A percentile compares a stretch with the other conserved stretches of the same genome.
phyloP scores from a whole-genome alignment of 2,888 invertebrate genomes.

The Uropetala carovei region DNA sequence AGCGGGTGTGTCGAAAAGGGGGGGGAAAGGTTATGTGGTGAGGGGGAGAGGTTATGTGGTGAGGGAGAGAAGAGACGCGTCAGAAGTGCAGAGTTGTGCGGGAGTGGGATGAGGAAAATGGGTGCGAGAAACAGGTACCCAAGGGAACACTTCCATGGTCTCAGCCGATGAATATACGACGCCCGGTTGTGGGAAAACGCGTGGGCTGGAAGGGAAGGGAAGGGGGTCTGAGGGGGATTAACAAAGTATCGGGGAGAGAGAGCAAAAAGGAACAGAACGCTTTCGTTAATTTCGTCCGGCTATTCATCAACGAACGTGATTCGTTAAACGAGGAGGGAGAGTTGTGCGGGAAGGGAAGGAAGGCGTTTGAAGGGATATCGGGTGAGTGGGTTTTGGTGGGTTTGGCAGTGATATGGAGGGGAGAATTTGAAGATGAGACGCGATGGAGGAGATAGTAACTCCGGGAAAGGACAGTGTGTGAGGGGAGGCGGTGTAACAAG shows the following conservation, averaged over 20 bases:
- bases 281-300: conserved; percentile 58
- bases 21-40: background rate
- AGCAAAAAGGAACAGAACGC: conserved; percentile 32
- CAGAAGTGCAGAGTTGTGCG: background rate
- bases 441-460: background rate
- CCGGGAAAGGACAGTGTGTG: background rate
- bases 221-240: background rate
- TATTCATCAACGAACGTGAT: conserved; percentile 58
- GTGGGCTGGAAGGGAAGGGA: background rate
- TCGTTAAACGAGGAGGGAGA: conserved; percentile 51
- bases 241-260: conserved; percentile 39
- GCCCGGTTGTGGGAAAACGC: background rate
- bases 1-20: too few relatives aligned
- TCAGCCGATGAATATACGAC: conserved; percentile 57
- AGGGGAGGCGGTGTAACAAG: background rate
- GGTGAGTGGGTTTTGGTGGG: background rate
- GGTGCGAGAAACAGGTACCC: conserved; percentile 16
- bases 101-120: background rate
- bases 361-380: background rate
- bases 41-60: background rate
- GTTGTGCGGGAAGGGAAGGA: background rate
- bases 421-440: background rate
- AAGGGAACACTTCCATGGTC: conserved; percentile 49
- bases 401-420: background rate
- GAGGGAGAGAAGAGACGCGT: background rate